Base-by-base conservation (phyloP, 1,140 invertebrate genomes). In the Eurosta solidaginis region DNA sequence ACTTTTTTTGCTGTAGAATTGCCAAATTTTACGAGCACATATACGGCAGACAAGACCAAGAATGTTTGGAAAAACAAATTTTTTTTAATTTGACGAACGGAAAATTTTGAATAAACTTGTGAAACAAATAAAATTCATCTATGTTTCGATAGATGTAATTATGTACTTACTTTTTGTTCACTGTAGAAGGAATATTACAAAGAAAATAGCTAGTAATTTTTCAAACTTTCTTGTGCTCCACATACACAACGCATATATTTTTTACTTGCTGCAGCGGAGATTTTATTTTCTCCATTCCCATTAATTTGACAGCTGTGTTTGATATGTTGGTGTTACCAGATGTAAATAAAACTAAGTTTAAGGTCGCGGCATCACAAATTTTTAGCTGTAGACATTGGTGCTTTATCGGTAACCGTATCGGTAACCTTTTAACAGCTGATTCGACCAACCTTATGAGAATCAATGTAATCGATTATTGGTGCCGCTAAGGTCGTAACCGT, bases 1-100 rank as follows among this genome's bases (percentile, higher is more conserved):
- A 17, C 27, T 22, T 36, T 59, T 59, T 33, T 36, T 5, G 4
- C 27, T 17, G 54, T 29, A 29, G 27, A 33, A 36, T 59, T 59
- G 17, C 29, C 22, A 17, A 59, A 59, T 59, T 59, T 59, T 59
- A 59, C 27, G 33, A 29, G 59, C 29, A 68, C 36, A 22, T 52
- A 68, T 14, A 68, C 54, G n/a, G 33, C 36, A 40, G 33, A 68
- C 59, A 68, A 20, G 33, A 9, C n/a, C 36, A 68, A 68, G 12
- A 20, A 63, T 20, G 33, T 68, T 68, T 40, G 59, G 17, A 68
- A 68, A 68, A 68, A 68, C 59, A 68, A 68, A 63, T 6, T 12
- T 40, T 68, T 40, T 63, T 68, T 68, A 42, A 33, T 68, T 68
- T 68, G 59, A 68, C 33, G 59, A n/a, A 40, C 9, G 17, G 14